Conservation (phyloP, 2,888 invertebrate genomes). For the Drosophila limbata region DNA sequence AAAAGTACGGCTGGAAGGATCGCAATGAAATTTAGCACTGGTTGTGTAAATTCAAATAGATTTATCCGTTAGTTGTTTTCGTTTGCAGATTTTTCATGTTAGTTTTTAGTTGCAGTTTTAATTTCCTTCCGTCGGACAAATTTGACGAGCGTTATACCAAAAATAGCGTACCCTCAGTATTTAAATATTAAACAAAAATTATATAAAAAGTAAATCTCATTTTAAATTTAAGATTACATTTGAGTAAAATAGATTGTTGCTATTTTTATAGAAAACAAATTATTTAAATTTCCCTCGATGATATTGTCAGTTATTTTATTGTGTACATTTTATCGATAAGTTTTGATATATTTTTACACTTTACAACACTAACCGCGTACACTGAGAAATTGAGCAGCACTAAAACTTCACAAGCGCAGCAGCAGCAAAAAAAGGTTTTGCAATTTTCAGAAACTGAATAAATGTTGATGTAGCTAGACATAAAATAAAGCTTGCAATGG, state of each 20-base stretch:
- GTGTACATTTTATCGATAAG: constrained; percentile 2
- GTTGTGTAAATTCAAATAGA: neutral
- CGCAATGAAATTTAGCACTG: constrained; percentile 78
- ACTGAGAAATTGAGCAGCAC: constrained; percentile 37
- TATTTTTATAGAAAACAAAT: neutral
- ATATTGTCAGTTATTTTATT: neutral
- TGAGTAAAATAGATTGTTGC: neutral
- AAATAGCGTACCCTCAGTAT: constrained; percentile 29
- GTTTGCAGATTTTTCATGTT: constrained; percentile 51
- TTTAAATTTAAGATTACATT: neutral
- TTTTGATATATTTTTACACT: neutral
- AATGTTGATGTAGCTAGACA: constrained; percentile 45
- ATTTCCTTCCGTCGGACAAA: constrained; percentile 39
- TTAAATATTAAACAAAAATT: constrained; percentile 9
- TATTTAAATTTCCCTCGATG: neutral
- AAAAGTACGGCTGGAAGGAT: constrained; percentile 84
- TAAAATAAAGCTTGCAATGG: constrained; percentile 88
- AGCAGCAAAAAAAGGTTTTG: constrained; percentile 60
- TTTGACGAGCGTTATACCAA: constrained; percentile 35
- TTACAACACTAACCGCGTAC: constrained; percentile 17
- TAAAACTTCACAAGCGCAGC: constrained; percentile 56
- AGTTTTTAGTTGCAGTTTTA: constrained; percentile 44
- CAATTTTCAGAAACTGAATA: constrained; percentile 49
- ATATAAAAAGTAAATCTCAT: constrained; percentile 2
- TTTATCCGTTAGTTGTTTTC: constrained; percentile 49